Evolutionary conservation across 2,888 invertebrate species (phyloP).

Genomic region (Amiota minor): DNA sequence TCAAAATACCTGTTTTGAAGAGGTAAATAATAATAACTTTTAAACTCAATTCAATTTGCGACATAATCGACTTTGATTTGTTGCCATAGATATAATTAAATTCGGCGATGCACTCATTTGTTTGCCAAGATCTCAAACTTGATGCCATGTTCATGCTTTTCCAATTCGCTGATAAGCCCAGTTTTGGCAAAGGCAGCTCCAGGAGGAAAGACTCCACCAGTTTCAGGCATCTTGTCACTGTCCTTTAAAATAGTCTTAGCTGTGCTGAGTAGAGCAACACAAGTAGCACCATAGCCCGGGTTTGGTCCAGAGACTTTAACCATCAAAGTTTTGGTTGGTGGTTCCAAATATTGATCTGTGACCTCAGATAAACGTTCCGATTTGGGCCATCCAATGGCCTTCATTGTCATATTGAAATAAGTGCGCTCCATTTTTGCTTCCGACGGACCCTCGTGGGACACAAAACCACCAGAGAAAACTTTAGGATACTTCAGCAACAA

Average conservation of each 20-base stretch:
- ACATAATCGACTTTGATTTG: too few relatives aligned
- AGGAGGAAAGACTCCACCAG: constrained; percentile 91
- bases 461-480: constrained; percentile 82
- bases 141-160: constrained; percentile 79
- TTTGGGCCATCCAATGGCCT: constrained; percentile 85
- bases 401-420: constrained; percentile 80
- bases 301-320: constrained; percentile 77
- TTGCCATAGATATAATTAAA: too few relatives aligned
- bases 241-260: constrained; percentile 86
- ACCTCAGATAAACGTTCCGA: constrained; percentile 76
- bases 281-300: constrained; percentile 87
- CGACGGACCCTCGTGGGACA: constrained; percentile 80
- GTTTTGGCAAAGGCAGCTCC: constrained; percentile 90
- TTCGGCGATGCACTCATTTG: constrained; percentile 47
- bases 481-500: constrained; percentile 81
- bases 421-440: constrained; percentile 77
- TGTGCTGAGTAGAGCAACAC: constrained; percentile 80
- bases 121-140: constrained; percentile 78
- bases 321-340: constrained; percentile 79
- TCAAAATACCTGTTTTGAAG: too few relatives aligned
- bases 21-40: too few relatives aligned
- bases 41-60: too few relatives aligned
- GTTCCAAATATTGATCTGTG: constrained; percentile 73
- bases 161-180: constrained; percentile 82
- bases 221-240: constrained; percentile 83